Conservation (phyloP, 1,140 invertebrate genomes). For the Diachasma alloeum region DNA sequence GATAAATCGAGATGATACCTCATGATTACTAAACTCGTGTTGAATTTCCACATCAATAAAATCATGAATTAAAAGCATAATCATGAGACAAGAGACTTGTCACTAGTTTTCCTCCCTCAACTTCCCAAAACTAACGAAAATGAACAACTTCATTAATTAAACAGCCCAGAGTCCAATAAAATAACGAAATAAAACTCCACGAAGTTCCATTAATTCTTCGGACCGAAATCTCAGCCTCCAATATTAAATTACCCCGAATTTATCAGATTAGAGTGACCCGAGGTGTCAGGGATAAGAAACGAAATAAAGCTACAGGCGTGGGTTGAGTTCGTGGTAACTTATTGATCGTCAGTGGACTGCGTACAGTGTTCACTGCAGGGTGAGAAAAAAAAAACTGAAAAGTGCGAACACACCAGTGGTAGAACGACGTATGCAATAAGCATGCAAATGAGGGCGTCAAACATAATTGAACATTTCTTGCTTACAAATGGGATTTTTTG, state of each 20-base stretch:
- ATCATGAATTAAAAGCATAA: too few species aligned
- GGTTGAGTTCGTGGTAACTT: neutral
- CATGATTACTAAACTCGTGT: too few species aligned
- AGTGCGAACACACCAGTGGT: neutral
- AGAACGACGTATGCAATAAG: neutral
- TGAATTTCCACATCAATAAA: too few species aligned
- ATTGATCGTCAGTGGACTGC: neutral
- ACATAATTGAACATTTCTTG: neutral
- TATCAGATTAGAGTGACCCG: neutral
- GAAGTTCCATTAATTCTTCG: too few species aligned
- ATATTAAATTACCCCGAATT: slow-evolving; percentile 15
- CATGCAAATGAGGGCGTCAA: neutral
- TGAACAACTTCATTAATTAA: too few species aligned
- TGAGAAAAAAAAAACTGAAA: neutral
- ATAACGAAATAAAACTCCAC: too few species aligned
- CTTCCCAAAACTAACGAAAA: too few species aligned
- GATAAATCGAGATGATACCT: too few species aligned
- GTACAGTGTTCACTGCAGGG: neutral
- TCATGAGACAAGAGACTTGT: too few species aligned
- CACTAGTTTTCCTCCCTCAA: too few species aligned
- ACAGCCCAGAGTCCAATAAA: too few species aligned
- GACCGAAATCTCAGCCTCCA: neutral
- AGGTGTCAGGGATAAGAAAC: neutral
- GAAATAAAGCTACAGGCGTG: neutral
- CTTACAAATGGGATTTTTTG: neutral